Evolutionary conservation across 2,888 invertebrate genomes (phyloP).

Genomic region (Slavum lentiscoides): DNA sequence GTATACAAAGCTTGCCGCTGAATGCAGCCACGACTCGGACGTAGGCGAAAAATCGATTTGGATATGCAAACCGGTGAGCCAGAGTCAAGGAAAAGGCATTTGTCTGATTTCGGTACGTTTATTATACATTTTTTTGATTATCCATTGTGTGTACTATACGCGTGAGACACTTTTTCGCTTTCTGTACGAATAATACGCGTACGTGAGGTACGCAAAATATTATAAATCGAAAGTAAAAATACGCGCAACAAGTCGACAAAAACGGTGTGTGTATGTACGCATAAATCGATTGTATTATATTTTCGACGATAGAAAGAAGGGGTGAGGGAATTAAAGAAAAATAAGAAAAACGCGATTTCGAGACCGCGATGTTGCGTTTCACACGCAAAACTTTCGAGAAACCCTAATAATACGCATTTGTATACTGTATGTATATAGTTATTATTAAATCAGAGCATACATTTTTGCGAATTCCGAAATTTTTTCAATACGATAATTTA

Average conservation of each 20-base stretch:
- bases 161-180: neutral
- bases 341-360: too few relatives aligned
- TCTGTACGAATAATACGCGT: neutral
- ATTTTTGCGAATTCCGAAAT: too few relatives aligned
- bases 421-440: too few relatives aligned
- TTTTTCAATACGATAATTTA: too few relatives aligned
- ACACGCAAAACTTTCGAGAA: too few relatives aligned
- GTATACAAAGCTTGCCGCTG: constrained; percentile 80
- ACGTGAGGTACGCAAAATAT: too few relatives aligned
- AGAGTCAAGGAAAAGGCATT: constrained; percentile 82
- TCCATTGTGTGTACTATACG: too few relatives aligned
- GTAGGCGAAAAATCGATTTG: constrained; percentile 67
- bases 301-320: constrained; percentile 18
- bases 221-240: neutral
- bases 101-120: constrained; percentile 74
- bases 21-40: constrained; percentile 66
- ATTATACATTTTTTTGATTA: too few relatives aligned
- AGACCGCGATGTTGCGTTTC: too few relatives aligned
- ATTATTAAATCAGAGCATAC: too few relatives aligned
- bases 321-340: too few relatives aligned
- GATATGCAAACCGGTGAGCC: constrained; percentile 87
- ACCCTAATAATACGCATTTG: too few relatives aligned
- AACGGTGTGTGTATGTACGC: neutral
- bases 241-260: neutral
- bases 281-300: neutral